Percentiles rank a stretch among this genome's conserved stretches.
Conservation (phyloP, 2,113 vertebrate genomes). For the Lichenostomus cassidix region DNA sequence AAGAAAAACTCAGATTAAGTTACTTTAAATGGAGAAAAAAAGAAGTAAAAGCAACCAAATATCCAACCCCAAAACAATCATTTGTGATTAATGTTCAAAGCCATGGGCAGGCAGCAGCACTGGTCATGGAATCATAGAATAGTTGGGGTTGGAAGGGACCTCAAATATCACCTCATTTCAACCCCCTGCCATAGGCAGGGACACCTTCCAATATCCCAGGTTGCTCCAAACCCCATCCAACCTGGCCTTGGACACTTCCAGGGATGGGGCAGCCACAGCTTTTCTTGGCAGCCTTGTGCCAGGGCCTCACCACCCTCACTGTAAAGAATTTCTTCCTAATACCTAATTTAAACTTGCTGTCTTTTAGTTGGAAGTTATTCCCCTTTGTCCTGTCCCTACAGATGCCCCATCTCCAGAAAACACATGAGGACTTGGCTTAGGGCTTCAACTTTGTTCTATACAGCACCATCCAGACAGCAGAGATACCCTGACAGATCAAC, state of each 20-base stretch:
- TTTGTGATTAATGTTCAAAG: not conserved
- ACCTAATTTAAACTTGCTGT: not conserved
- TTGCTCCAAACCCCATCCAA: not conserved
- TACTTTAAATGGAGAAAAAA: not conserved
- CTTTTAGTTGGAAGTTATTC: not conserved
- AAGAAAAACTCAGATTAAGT: not conserved
- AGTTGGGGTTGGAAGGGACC: not conserved
- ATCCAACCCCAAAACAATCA: not conserved
- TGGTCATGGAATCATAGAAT: not conserved
- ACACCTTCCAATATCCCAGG: not conserved
- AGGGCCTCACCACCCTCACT: not conserved
- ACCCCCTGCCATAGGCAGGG: rapidly evolving
- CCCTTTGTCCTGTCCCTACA: not conserved
- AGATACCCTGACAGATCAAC: not conserved
- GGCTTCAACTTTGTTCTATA: not conserved
- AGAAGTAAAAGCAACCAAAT: not conserved
- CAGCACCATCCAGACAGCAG: not conserved
- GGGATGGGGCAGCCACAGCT: not conserved
- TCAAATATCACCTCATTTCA: not conserved
- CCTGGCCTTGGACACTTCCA: not conserved
- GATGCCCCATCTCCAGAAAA: not conserved
- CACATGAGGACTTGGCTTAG: not conserved
- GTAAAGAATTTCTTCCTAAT: not conserved
- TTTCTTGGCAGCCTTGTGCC: not conserved
- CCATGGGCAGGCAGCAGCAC: not conserved